Conservation (phyloP, 2,888 invertebrate genomes). For the Drosophila eohydei region DNA sequence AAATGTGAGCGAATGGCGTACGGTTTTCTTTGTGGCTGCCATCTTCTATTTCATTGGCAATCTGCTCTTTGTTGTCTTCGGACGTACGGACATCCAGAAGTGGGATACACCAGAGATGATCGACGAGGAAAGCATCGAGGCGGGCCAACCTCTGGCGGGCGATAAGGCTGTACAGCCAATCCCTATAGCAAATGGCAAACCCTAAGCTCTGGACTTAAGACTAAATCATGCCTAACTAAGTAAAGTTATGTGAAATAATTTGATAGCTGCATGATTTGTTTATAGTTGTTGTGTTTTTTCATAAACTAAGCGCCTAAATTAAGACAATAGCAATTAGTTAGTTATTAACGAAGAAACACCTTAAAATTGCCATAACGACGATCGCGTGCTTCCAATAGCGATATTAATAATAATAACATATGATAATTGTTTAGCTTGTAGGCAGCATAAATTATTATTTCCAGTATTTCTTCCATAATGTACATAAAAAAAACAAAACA, state of each 20-base stretch:
- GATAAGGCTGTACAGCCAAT: conserved; percentile 18
- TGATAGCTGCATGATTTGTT: conserved; percentile 26
- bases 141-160: conserved; percentile 51
- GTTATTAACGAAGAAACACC: conserved; percentile 42
- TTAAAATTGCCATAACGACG: conserved; percentile 67
- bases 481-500: conserved; percentile 54
- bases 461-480: conserved; percentile 72
- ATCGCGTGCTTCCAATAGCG: conserved; percentile 81
- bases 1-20: conserved; percentile 86
- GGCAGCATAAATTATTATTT: conserved; percentile 71
- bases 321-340: conserved; percentile 43
- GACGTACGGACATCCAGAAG: conserved; percentile 86
- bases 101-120: conserved; percentile 86
- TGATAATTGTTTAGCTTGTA: conserved; percentile 55
- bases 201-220: conserved; percentile 31
- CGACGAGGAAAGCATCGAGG: conserved; percentile 58
- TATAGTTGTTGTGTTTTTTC: conserved; percentile 47
- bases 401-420: conserved; percentile 68
- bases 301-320: conserved; percentile 37
- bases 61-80: conserved; percentile 86
- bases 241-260: not conserved
- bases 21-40: conserved; percentile 87
- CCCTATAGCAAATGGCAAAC: conserved; percentile 24
- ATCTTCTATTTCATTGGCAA: conserved; percentile 86
- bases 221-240: conserved; percentile 28